Conservation (phyloP, 2,797 vertebrate genomes). For the Melanotaenia parkinsoni region DNA sequence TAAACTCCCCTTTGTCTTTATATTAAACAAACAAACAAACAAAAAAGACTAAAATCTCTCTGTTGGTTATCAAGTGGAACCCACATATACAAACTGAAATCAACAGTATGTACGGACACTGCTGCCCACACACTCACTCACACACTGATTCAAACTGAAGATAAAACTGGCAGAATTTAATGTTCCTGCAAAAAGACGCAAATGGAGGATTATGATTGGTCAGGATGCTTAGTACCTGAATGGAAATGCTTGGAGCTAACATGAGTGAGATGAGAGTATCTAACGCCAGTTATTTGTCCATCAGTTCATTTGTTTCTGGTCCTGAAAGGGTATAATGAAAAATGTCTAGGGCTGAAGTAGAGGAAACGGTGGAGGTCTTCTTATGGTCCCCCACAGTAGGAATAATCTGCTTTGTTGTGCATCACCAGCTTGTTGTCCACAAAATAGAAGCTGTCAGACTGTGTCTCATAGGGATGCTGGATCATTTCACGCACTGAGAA, state of each 20-base stretch:
- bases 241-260: constrained; percentile 44
- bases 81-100: constrained; percentile 55
- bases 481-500: constrained; percentile 95
- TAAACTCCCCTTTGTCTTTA: constrained; percentile 22
- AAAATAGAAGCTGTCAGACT: constrained; percentile 99
- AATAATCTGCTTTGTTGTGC: constrained; percentile 99
- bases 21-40: constrained; percentile 40
- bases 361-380: constrained; percentile 10
- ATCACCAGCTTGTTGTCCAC: constrained; percentile 99
- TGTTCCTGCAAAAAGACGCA: constrained; percentile 63
- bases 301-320: constrained; percentile 62
- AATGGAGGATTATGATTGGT: constrained; percentile 55
- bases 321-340: constrained; percentile 49
- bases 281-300: constrained; percentile 54
- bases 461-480: constrained; percentile 94
- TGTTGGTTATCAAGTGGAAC: constrained; percentile 44
- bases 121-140: constrained; percentile 61
- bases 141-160: constrained; percentile 39
- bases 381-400: constrained; percentile 93
- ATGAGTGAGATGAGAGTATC: constrained; percentile 42
- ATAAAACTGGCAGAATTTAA: constrained; percentile 56
- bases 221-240: constrained; percentile 53
- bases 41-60: constrained; percentile 31
- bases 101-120: constrained; percentile 67
- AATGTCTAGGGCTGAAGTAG: constrained; percentile 53